Percentiles rank a stretch among this genome's conserved stretches.
phyloP scores from a whole-genome alignment of 2,888 invertebrate genomes.

The Acholoe squamosa region DNA sequence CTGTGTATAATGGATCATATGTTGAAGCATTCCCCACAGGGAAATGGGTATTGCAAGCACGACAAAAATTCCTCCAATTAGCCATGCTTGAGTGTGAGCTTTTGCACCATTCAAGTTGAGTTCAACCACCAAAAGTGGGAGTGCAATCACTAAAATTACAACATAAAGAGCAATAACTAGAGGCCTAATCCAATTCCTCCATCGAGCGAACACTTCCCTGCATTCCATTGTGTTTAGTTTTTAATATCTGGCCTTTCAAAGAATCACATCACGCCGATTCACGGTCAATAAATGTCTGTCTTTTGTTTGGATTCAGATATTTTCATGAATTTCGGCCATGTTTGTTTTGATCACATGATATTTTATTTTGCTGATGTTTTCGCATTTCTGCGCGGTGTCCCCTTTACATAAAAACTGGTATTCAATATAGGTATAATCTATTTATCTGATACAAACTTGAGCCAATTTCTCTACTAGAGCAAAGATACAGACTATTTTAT shows the following conservation, averaged over 20 bases:
- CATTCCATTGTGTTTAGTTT: conserved; percentile 44
- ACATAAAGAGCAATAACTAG: conserved; percentile 91
- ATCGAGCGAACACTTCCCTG: conserved; percentile 80
- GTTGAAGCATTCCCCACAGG: conserved; percentile 96
- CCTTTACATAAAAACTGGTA: too few relatives aligned
- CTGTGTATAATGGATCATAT: conserved; percentile 95
- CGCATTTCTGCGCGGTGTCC: too few relatives aligned
- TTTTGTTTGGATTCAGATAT: neutral
- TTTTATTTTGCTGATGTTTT: too few relatives aligned
- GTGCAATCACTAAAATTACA: conserved; percentile 91
- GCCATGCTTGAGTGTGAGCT: conserved; percentile 89
- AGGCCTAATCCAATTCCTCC: conserved; percentile 96
- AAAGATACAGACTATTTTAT: too few relatives aligned
- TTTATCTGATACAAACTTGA: too few relatives aligned
- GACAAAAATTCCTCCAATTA: conserved; percentile 96
- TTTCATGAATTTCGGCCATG: neutral
- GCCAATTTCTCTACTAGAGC: too few relatives aligned
- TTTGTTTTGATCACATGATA: conserved; percentile 47
- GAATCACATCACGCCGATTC: neutral
- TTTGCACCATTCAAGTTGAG: conserved; percentile 88
- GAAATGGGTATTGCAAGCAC: conserved; percentile 95
- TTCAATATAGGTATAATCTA: too few relatives aligned
- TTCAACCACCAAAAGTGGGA: conserved; percentile 92
- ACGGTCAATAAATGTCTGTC: neutral
- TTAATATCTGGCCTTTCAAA: neutral